These are phyloP conservation scores for Cherax destructor DNA, from an alignment of 1,140 invertebrate genomes.

Conservation along the genomic window DNA sequence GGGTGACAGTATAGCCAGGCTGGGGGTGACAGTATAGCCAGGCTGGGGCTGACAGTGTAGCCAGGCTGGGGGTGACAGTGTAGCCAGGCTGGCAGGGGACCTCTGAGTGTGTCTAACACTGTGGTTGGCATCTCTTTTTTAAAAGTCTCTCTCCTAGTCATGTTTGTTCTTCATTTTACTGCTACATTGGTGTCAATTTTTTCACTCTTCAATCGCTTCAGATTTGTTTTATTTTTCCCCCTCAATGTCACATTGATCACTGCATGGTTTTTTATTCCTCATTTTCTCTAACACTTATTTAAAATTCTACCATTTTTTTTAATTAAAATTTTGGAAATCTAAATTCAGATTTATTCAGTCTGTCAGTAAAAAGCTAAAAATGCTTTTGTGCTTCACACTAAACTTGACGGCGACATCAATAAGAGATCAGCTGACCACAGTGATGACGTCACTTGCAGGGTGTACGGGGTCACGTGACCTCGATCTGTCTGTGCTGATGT, in stretches of 20 bases:
- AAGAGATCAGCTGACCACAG: conserved; percentile 69
- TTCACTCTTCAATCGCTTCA: conserved; percentile 64
- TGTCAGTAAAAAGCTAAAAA: conserved; percentile 47
- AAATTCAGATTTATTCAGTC: conserved; percentile 24
- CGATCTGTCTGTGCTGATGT: conserved; percentile 64
- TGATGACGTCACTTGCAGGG: conserved; percentile 69
- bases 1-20: too few relatives aligned
- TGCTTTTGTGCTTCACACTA: conserved; percentile 64
- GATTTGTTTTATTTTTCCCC: conserved; percentile 40
- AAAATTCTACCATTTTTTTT: conserved; percentile 40
- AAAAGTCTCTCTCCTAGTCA: conserved; percentile 54
- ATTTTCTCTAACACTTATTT: neutral
- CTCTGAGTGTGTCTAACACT: conserved; percentile 44
- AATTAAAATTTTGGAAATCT: conserved; percentile 41
- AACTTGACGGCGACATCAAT: conserved; percentile 65
- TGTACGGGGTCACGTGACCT: conserved; percentile 68
- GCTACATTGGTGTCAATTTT: conserved; percentile 67
- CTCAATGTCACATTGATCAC: conserved; percentile 66
- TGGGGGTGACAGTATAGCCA: too few relatives aligned
- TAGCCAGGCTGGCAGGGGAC: neutral
- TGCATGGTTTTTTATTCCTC: conserved; percentile 60
- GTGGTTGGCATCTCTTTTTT: conserved; percentile 66
- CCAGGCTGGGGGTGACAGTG: neutral
- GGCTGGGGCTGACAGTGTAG: too few relatives aligned
- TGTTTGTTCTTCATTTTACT: conserved; percentile 63